A percentile compares a stretch with the other conserved stretches of the same genome.
These are phyloP conservation scores for Asbolus verrucosus DNA, from an alignment of 1,140 invertebrate genomes.

Conservation along the genomic window DNA sequence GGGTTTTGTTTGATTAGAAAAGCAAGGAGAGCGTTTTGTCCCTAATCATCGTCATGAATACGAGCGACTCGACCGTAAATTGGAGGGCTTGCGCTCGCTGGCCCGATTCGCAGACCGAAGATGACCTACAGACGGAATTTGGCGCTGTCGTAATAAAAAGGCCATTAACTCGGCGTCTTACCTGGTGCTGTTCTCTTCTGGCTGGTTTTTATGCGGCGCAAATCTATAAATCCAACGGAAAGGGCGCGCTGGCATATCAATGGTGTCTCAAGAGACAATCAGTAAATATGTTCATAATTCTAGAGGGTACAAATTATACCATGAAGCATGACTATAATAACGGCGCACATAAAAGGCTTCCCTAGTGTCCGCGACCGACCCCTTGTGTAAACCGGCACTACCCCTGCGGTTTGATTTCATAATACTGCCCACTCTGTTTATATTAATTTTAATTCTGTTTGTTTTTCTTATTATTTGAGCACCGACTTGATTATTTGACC, in stretches of 20 bases:
- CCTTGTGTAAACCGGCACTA: conserved; percentile 43
- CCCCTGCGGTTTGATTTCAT: conserved; percentile 55
- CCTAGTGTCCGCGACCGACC: conserved; percentile 10
- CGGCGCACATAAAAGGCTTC: conserved; percentile 21
- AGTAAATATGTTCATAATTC: conserved; percentile 46
- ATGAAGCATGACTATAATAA: conserved; percentile 43
- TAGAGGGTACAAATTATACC: conserved; percentile 51
- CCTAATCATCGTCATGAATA: conserved; percentile 59
- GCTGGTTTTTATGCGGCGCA: no score
- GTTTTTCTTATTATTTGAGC: conserved; percentile 50
- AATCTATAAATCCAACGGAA: conserved; percentile 25
- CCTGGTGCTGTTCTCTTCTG: no score
- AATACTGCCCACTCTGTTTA: conserved; percentile 48
- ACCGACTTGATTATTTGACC: conserved; percentile 42
- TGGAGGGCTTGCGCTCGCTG: conserved; percentile 43
- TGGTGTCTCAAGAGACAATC: conserved; percentile 33
- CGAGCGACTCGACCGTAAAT: conserved; percentile 39
- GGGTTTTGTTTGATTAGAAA: conserved; percentile 62
- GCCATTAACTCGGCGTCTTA: no score
- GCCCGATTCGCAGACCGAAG: no score
- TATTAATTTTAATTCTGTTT: conserved; percentile 55
- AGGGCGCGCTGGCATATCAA: conserved; percentile 31
- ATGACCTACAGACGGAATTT: no score
- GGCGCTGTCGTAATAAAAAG: no score
- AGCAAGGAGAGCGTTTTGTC: conserved; percentile 58